Evolutionary conservation across 2,888 invertebrate species (phyloP).

Genomic region (Brachyptera risi): DNA sequence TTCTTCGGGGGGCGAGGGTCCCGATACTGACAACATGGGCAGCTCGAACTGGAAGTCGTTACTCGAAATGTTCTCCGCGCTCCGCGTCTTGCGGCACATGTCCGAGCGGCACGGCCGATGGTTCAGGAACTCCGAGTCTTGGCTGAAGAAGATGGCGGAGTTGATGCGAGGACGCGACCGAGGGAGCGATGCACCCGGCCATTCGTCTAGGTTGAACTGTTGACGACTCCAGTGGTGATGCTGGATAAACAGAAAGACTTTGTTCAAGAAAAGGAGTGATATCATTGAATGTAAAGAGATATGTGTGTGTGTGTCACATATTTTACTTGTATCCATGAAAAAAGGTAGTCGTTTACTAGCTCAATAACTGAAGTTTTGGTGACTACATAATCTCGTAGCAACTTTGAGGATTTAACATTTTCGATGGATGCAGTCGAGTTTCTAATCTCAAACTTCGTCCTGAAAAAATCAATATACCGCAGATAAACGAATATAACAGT

Average conservation of each 20-base stretch:
- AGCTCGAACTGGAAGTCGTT: constrained; percentile 56
- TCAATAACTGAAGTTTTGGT: no score
- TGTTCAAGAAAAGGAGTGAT: no score
- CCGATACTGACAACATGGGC: constrained; percentile 73
- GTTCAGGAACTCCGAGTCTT: constrained; percentile 67
- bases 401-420: no score
- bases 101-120: constrained; percentile 76
- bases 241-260: constrained; percentile 46
- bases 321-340: no score
- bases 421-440: no score
- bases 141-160: constrained; percentile 79
- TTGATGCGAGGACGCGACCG: constrained; percentile 67
- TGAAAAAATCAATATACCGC: no score
- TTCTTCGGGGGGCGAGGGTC: constrained; percentile 74
- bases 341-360: no score
- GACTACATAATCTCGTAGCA: no score
- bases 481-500: no score
- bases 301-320: no score
- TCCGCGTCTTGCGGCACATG: constrained; percentile 74
- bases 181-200: constrained; percentile 23
- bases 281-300: neutral
- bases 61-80: constrained; percentile 59
- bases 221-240: constrained; percentile 61
- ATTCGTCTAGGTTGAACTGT: constrained; percentile 42
- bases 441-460: no score